phyloP scores from a whole-genome alignment of 2,797 vertebrate genomes.

The Acanthis flammea region DNA sequence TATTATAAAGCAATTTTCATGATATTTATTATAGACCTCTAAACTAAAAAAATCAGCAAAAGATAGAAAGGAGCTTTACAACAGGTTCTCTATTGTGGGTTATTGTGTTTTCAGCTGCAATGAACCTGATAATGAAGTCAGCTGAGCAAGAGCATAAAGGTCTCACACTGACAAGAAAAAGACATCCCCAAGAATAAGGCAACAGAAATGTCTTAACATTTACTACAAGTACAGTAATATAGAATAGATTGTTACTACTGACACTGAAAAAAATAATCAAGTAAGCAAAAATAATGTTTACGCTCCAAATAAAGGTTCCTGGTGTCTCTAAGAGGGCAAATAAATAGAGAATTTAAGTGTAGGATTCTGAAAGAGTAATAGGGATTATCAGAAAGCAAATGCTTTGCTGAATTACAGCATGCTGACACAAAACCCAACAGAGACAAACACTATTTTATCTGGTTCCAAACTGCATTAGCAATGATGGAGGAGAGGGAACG shows the following conservation, averaged over 20 bases:
- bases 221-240: conserved; percentile 29
- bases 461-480: not conserved
- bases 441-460: conserved; percentile 8
- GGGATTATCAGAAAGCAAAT: conserved; percentile 22
- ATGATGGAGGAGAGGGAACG: not conserved
- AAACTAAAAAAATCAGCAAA: conserved; percentile 42
- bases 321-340: conserved; percentile 47
- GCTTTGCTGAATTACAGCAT: conserved; percentile 34
- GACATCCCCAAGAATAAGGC: conserved; percentile 37
- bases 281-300: conserved; percentile 54
- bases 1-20: conserved; percentile 55
- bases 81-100: conserved; percentile 43
- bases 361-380: conserved; percentile 19
- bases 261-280: conserved; percentile 55
- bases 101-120: conserved; percentile 62
- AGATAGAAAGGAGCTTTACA: conserved; percentile 32
- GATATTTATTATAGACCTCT: conserved; percentile 41
- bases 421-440: conserved; percentile 33
- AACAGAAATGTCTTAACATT: conserved; percentile 30
- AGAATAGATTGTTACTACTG: conserved; percentile 24
- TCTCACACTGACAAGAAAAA: conserved; percentile 63
- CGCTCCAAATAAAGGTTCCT: conserved; percentile 26
- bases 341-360: conserved; percentile 46
- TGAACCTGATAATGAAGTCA: conserved; percentile 65
- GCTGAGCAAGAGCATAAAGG: conserved; percentile 63